phyloP scores from a whole-genome alignment of 35 echinoderm and acorn worm species.

The Anneissia japonica region DNA sequence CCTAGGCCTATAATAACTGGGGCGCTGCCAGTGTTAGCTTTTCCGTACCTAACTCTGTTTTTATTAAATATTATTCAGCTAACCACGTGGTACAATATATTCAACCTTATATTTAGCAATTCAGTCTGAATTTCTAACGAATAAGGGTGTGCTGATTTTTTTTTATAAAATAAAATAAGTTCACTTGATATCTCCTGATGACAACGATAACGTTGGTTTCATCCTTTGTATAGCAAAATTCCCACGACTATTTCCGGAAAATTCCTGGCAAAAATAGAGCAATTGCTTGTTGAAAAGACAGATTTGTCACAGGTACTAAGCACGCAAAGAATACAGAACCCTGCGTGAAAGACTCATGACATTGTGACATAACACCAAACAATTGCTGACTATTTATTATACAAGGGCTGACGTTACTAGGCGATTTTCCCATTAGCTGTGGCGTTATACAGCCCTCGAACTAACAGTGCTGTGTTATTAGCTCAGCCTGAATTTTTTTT shows the following conservation, averaged over 20 bases:
- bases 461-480: background rate
- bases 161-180: too few species aligned
- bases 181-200: too few species aligned
- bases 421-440: background rate
- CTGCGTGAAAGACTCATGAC: background rate
- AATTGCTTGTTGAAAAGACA: background rate
- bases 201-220: too few species aligned
- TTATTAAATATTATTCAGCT: too few species aligned
- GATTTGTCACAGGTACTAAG: background rate
- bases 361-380: background rate
- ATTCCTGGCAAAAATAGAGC: background rate
- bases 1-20: too few species aligned
- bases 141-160: too few species aligned
- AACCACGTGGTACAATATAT: too few species aligned
- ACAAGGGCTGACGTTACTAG: background rate
- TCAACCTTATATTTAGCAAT: too few species aligned
- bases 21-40: too few species aligned
- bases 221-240: background rate
- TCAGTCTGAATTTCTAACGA: too few species aligned
- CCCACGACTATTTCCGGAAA: background rate
- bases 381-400: background rate
- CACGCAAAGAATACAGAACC: background rate
- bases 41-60: too few species aligned
- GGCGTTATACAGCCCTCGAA: background rate
- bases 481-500: background rate